Evolutionary conservation across 2,888 invertebrate genomes (phyloP), one percentile per base, ranked within the genome.

Genomic region (Dryadula phaetusa): DNA sequence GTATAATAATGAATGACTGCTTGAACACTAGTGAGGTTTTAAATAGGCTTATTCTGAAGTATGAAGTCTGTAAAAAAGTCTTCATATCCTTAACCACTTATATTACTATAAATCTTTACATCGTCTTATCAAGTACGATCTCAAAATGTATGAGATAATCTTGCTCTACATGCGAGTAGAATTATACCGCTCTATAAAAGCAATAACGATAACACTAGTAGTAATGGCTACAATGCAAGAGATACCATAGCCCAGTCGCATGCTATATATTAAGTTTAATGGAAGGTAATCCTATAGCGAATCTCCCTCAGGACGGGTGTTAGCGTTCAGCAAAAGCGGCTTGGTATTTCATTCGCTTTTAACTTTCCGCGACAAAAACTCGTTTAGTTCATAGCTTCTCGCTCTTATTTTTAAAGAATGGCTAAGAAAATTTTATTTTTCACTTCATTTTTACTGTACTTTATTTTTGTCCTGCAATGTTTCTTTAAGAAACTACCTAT

Each of bases 291-390:
- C 66, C 64, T 67, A 72, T 62, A 68, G 20, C 56, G 62, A 70
- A 70, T 69, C 69, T 74, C 72, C 71, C 74, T 64, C 62, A 70
- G 72, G 74, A 75, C 66, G 63, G 67, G 67, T 70, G 63, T 67
- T 70, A 67, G 74, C 67, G 56, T 71, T 69, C 70, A 70, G 71
- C 66, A 70, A 71, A 74, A 74, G 71, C 72, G 54, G 69, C 69
- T 69, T 66, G 67, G 66, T 69, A 74, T 71, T 74, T 73, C 69
- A 73, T 72, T 72, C 71, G 63, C 69, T 66, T 56, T 46, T 67
- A 72, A 70, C 67, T 72, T 72, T 70, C 68, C 64, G 66, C 66
- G 72, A 70, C 62, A 70, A 70, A 71, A 72, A 72, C 72, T 68
- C 68, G 67, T 68, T 70, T 68, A 64, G 68, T 64, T 67, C 67